These are phyloP conservation scores for Hirudo medicinalis DNA, from an alignment of 1,140 invertebrate species.

Conservation along the genomic window DNA sequence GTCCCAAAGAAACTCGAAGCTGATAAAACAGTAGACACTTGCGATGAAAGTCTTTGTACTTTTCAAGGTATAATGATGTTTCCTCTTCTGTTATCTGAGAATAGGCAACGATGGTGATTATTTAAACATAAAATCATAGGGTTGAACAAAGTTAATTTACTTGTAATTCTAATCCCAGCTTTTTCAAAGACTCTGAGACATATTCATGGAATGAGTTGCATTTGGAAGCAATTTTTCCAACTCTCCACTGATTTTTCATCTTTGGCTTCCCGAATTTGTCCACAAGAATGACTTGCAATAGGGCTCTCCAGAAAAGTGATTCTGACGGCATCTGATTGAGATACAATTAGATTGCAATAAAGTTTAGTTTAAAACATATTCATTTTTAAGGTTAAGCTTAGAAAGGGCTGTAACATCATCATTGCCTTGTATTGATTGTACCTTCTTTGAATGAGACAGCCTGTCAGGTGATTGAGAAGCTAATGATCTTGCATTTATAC, in stretches of 20 bases:
- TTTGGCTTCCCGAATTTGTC: conserved; percentile 25
- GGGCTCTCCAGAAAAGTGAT: conserved; percentile 27
- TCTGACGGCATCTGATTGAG: conserved; percentile 11
- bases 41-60: conserved; percentile 24
- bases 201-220: conserved; percentile 25
- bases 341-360: not conserved
- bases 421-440: conserved; percentile 5
- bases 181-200: conserved; percentile 28
- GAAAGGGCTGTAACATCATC: not conserved
- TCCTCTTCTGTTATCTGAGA: conserved; percentile 28
- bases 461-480: conserved; percentile 62
- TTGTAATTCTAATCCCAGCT: conserved; percentile 25
- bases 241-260: conserved; percentile 24
- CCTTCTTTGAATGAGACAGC: conserved; percentile 45
- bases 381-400: not conserved
- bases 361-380: not conserved
- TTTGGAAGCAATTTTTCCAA: conserved; percentile 23
- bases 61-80: conserved; percentile 24
- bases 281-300: conserved; percentile 30
- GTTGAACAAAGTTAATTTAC: conserved; percentile 17
- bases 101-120: not conserved
- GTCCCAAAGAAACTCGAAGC: conserved; percentile 29
- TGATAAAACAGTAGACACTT: conserved; percentile 30
- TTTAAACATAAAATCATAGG: not conserved
- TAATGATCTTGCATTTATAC: conserved; percentile 66